Conservation (phyloP, 2,113 vertebrate species). For the Leiothrix lutea region DNA sequence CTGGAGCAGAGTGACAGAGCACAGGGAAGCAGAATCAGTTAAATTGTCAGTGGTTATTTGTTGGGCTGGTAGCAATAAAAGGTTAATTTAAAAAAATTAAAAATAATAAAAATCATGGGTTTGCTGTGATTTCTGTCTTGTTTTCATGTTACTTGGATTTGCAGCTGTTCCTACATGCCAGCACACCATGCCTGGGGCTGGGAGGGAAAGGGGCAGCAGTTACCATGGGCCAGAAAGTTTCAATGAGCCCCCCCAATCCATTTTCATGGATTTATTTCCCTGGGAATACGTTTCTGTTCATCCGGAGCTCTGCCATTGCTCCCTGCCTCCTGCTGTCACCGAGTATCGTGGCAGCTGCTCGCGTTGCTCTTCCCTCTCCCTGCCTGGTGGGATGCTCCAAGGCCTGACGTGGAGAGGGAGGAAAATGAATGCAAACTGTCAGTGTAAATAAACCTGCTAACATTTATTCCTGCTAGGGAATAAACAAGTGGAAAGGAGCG, state of each 20-base stretch:
- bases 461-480: background rate
- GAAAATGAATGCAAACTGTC: background rate
- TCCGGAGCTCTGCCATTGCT: background rate
- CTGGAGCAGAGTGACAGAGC: accelerated
- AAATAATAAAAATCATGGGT: accelerated
- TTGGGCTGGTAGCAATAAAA: background rate
- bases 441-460: background rate
- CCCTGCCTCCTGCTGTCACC: background rate
- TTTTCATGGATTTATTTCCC: background rate
- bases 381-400: background rate
- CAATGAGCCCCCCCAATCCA: background rate
- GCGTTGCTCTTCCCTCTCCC: background rate
- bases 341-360: background rate
- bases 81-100: background rate
- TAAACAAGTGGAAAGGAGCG: background rate
- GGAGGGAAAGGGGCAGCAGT: background rate
- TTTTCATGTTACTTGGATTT: background rate
- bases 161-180: background rate
- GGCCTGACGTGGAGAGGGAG: background rate
- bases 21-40: background rate
- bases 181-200: accelerated
- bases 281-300: background rate
- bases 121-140: background rate
- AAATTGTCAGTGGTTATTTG: background rate
- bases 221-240: background rate